phyloP scores from a whole-genome alignment of 2,113 vertebrate species.

The Sturnus vulgaris region DNA sequence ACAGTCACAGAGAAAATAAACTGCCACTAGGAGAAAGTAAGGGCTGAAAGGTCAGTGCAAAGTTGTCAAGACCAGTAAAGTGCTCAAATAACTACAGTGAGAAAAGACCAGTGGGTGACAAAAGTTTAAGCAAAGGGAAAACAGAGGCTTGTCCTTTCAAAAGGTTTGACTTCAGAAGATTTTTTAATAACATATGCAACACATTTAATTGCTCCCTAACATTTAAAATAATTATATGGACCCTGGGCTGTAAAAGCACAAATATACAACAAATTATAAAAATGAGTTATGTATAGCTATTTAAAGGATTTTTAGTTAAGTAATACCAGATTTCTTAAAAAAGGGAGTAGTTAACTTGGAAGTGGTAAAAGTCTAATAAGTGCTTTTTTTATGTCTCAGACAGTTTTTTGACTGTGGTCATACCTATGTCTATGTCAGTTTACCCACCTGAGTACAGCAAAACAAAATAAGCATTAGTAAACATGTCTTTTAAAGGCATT shows the following conservation, averaged over 20 bases:
- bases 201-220: background rate
- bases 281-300: background rate
- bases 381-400: background rate
- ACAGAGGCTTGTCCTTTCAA: background rate
- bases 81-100: background rate
- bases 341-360: background rate
- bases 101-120: background rate
- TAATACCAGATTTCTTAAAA: background rate
- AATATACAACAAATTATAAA: background rate
- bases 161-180: background rate
- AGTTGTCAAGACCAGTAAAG: background rate
- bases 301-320: background rate
- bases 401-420: background rate
- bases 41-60: background rate
- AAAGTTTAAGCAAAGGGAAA: background rate
- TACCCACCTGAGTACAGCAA: background rate
- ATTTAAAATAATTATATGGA: background rate
- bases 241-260: background rate
- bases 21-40: background rate
- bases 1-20: background rate
- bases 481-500: background rate
- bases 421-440: background rate
- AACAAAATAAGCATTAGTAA: background rate
- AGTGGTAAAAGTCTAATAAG: background rate
- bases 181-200: background rate